Conservation (phyloP, 64 coral and sea anemone genomes). For the Pachyseris speciosa region DNA sequence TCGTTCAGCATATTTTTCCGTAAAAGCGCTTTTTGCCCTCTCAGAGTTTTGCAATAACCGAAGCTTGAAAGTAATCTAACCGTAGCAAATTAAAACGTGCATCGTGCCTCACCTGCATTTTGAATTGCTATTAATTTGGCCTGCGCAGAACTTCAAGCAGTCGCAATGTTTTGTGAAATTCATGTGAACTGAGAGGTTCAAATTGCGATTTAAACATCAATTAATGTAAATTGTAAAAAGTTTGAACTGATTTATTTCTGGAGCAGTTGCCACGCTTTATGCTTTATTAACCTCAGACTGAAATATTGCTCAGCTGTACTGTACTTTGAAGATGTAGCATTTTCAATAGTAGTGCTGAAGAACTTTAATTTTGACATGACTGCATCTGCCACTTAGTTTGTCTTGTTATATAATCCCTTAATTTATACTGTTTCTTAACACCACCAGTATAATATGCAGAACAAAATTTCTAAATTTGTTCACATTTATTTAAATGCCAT, state of each 20-base stretch:
- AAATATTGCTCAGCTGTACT: background rate
- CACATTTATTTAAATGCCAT: too few relatives aligned
- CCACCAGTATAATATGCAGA: too few relatives aligned
- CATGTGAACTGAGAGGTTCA: background rate
- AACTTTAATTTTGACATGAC: background rate
- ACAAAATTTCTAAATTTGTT: too few relatives aligned
- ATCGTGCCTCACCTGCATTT: background rate
- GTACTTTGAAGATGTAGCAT: background rate
- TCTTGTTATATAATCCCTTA: background rate
- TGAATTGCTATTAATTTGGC: background rate
- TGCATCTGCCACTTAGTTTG: background rate
- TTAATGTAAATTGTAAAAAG: background rate
- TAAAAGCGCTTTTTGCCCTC: background rate
- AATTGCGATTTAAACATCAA: background rate
- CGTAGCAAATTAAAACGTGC: background rate
- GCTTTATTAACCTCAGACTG: background rate
- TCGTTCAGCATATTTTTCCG: background rate
- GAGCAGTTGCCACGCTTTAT: background rate
- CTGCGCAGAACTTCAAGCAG: background rate
- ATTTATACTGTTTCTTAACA: background rate
- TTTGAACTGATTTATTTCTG: background rate
- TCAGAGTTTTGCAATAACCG: background rate
- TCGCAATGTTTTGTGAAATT: background rate
- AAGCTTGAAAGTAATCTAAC: background rate
- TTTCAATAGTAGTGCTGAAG: background rate